These are phyloP conservation scores for Indri indri DNA, from an alignment of 2,113 vertebrate species.

Conservation along the genomic window DNA sequence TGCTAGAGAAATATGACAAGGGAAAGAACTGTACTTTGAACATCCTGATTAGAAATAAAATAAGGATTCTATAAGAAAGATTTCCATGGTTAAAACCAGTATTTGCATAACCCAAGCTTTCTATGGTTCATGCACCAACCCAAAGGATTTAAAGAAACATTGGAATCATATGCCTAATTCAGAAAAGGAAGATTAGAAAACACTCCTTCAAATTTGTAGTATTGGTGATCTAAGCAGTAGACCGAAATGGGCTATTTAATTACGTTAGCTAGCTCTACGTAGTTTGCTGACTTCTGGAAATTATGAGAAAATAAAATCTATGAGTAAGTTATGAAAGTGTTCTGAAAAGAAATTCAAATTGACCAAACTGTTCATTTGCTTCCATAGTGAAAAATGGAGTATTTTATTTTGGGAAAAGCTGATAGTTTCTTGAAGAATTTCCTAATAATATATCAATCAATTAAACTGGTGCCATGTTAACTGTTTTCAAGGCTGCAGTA, in stretches of 20 bases:
- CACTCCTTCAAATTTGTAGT: background rate
- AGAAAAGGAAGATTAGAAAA: background rate
- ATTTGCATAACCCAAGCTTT: background rate
- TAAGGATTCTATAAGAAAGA: background rate
- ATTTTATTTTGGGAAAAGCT: background rate
- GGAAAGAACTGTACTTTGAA: background rate
- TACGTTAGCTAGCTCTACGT: background rate
- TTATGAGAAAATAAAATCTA: background rate
- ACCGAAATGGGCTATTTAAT: background rate
- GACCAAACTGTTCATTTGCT: background rate
- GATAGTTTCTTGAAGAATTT: background rate
- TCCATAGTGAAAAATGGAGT: background rate
- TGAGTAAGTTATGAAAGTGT: background rate
- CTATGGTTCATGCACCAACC: background rate
- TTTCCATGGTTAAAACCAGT: background rate
- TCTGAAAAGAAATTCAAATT: background rate
- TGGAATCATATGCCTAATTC: background rate
- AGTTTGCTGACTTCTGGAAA: background rate
- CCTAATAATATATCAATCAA: background rate
- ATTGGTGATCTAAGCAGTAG: background rate
- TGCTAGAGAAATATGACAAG: background rate
- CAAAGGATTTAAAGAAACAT: background rate
- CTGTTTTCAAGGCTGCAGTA: background rate
- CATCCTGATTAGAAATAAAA: background rate
- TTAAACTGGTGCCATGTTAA: background rate